phyloP scores from a whole-genome alignment of 2,888 invertebrate species.

The Nomada fabriciana region DNA sequence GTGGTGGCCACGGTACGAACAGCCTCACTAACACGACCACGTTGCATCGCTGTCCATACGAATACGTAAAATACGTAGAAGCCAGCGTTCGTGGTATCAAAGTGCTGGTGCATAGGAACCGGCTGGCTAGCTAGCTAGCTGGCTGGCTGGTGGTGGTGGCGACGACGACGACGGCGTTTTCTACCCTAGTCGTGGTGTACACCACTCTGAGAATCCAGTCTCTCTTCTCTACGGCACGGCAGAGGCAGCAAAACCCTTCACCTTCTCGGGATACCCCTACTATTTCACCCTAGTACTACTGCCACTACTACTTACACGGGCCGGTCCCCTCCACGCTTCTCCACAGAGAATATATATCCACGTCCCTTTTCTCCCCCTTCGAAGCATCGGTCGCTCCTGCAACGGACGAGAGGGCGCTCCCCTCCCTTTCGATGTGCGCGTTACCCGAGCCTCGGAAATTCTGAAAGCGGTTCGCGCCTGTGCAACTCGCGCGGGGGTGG shows the following conservation, averaged over 20 bases:
- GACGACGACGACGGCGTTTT: background rate
- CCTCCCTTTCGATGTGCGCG: conserved; percentile 67
- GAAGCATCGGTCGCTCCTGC: conserved; percentile 36
- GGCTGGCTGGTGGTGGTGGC: no score
- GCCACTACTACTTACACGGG: background rate
- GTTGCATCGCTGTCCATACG: conserved; percentile 20
- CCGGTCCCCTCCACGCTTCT: background rate
- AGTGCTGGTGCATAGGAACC: conserved; percentile 40
- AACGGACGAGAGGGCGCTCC: conserved; percentile 36
- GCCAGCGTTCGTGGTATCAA: conserved; percentile 18
- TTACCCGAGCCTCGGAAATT: conserved; percentile 75
- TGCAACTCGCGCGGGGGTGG: conserved; percentile 77
- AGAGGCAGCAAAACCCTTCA: conserved; percentile 40
- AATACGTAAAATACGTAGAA: conserved; percentile 47
- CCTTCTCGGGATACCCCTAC: conserved; percentile 34
- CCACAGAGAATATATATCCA: conserved; percentile 14
- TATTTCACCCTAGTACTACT: conserved; percentile 13
- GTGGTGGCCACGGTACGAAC: conserved; percentile 28
- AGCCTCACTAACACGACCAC: conserved; percentile 33
- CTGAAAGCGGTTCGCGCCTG: conserved; percentile 78
- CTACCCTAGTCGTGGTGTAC: conserved; percentile 27
- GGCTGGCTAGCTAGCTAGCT: conserved; percentile 15
- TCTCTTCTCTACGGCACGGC: conserved; percentile 1
- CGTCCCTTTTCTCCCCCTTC: conserved; percentile 38
- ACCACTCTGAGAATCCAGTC: background rate